Evolutionary conservation across 2,797 vertebrate species (phyloP).

Genomic region (Manis pentadactyla): DNA sequence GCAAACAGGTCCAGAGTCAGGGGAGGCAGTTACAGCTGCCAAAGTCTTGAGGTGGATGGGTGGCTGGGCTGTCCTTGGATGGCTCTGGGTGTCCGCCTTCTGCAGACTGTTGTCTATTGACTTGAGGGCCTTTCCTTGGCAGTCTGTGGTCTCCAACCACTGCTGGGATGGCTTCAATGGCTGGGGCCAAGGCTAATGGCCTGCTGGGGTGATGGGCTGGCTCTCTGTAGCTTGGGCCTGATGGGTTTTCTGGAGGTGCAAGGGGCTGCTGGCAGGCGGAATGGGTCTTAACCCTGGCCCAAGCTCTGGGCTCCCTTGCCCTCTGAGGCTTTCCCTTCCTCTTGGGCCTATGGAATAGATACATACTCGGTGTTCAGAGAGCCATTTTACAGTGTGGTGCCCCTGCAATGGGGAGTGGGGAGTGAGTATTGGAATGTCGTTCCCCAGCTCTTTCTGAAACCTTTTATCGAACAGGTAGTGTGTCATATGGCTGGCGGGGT

Average conservation of each 20-base stretch:
- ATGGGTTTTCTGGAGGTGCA: neutral
- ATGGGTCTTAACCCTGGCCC: neutral
- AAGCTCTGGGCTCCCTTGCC: neutral
- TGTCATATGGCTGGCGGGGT: accelerated
- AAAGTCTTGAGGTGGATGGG: neutral
- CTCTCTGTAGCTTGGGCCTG: neutral
- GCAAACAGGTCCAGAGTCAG: neutral
- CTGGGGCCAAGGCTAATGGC: neutral
- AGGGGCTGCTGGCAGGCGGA: neutral
- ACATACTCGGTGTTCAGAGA: neutral
- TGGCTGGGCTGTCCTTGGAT: neutral
- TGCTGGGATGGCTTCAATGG: neutral
- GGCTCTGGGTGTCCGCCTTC: neutral
- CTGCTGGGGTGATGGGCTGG: neutral
- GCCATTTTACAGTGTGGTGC: neutral
- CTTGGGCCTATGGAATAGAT: neutral
- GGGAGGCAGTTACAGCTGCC: neutral
- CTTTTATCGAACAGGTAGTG: neutral
- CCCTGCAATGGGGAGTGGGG: neutral
- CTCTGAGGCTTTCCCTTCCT: neutral
- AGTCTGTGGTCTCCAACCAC: neutral
- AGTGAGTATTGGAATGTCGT: accelerated
- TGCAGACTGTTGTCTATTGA: neutral
- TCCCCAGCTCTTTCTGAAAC: neutral
- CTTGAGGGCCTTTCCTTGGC: neutral